A percentile compares a stretch with the other conserved stretches of the same genome.
Evolutionary conservation across 2,888 invertebrate species (phyloP).

Genomic region (Plemyria rubiginata): DNA sequence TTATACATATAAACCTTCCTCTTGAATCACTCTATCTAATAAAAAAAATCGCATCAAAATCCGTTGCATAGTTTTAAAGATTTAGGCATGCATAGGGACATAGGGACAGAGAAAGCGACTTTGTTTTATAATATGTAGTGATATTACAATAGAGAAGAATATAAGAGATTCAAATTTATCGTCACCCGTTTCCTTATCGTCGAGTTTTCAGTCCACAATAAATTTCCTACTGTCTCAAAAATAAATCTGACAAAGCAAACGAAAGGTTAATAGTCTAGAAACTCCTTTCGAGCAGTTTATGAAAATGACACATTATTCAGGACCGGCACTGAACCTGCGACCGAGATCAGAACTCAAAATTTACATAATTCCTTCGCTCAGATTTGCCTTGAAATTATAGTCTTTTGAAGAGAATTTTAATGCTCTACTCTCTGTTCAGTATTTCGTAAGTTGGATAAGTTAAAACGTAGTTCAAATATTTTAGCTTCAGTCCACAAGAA

Average conservation of each 20-base stretch:
- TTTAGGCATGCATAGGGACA: too few relatives aligned
- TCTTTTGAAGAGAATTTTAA: constrained; percentile 24
- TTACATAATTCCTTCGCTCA: constrained; percentile 46
- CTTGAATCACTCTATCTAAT: too few relatives aligned
- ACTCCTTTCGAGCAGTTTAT: constrained; percentile 35
- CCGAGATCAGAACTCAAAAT: constrained; percentile 41
- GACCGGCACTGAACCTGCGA: constrained; percentile 31
- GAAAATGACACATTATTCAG: constrained; percentile 38
- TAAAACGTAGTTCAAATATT: neutral
- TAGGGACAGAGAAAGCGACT: too few relatives aligned
- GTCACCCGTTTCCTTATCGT: too few relatives aligned
- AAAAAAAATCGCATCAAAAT: too few relatives aligned
- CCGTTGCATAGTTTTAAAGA: too few relatives aligned
- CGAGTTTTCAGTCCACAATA: neutral
- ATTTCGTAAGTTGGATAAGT: constrained; percentile 19
- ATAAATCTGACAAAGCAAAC: neutral
- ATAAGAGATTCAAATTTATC: too few relatives aligned
- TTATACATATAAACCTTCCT: too few relatives aligned
- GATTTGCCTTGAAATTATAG: constrained; percentile 35
- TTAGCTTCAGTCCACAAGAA: neutral
- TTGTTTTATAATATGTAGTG: too few relatives aligned
- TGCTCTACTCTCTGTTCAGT: constrained; percentile 29
- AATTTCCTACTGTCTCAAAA: neutral
- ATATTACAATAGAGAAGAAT: too few relatives aligned
- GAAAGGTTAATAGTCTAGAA: constrained; percentile 20